These are phyloP conservation scores for Neodon shergylaensis DNA, from an alignment of 2,113 vertebrate species.

Conservation along the genomic window DNA sequence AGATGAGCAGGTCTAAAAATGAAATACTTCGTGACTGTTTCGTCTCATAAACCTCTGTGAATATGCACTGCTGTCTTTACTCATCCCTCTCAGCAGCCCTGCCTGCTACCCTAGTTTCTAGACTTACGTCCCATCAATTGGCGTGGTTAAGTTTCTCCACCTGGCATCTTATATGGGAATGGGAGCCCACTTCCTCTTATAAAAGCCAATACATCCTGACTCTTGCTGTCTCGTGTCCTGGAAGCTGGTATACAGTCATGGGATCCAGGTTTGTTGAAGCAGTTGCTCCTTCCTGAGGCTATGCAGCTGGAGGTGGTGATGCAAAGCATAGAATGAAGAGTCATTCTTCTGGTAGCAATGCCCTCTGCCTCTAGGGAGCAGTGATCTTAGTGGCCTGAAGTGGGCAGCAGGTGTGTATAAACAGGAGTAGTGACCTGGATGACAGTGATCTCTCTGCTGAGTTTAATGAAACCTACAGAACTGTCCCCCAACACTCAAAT, in stretches of 20 bases:
- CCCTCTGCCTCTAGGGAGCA: background rate
- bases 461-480: background rate
- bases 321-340: no score
- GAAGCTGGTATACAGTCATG: background rate
- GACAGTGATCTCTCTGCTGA: background rate
- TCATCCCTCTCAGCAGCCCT: background rate
- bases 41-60: background rate
- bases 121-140: background rate
- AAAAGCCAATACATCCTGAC: background rate
- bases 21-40: background rate
- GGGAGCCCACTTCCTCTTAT: background rate
- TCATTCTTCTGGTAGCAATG: background rate
- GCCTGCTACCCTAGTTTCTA: background rate
- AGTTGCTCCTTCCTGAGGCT: background rate
- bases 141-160: background rate
- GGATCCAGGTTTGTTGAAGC: background rate
- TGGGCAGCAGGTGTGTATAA: no score
- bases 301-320: background rate
- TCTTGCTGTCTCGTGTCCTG: background rate
- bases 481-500: no score
- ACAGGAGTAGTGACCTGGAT: background rate
- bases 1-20: background rate
- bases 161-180: background rate
- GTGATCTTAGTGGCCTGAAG: no score
- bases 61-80: background rate